Conservation (phyloP, 2,797 vertebrate genomes). For the Aulostomus chinensis region DNA sequence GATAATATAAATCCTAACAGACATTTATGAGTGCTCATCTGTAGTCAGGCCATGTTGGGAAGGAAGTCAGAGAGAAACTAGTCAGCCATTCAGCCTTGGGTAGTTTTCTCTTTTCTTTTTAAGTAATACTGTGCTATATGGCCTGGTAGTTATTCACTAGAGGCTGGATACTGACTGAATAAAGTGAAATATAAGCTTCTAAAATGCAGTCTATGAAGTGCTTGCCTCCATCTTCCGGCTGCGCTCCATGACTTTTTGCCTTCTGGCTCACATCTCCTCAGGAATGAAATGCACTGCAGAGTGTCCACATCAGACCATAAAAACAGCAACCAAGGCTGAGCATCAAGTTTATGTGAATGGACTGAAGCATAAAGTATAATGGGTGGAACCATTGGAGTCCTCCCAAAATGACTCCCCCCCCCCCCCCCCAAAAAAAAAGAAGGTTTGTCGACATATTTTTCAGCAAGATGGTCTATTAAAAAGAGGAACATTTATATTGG, state of each 20-base stretch:
- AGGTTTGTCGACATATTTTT: constrained; percentile 73
- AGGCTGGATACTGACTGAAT: constrained; percentile 65
- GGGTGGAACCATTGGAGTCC: constrained; percentile 69
- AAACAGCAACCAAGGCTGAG: constrained; percentile 73
- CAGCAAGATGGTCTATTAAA: constrained; percentile 71
- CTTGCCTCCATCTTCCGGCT: constrained; percentile 50
- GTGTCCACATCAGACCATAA: constrained; percentile 74
- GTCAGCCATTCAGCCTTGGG: constrained; percentile 50
- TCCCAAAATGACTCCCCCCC: constrained; percentile 52
- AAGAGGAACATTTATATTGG: constrained; percentile 66
- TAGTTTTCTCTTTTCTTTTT: constrained; percentile 64
- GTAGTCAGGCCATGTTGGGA: constrained; percentile 43
- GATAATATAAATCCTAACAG: constrained; percentile 71
- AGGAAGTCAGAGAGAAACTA: constrained; percentile 34
- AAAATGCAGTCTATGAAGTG: constrained; percentile 76
- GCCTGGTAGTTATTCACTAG: constrained; percentile 56
- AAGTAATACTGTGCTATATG: constrained; percentile 61
- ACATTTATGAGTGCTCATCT: constrained; percentile 74
- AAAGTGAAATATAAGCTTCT: constrained; percentile 78
- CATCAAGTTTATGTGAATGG: constrained; percentile 77
- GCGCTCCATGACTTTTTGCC: constrained; percentile 66
- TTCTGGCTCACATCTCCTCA: constrained; percentile 66
- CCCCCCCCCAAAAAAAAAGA: too few species aligned
- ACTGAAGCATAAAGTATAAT: constrained; percentile 79
- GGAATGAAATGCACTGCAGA: constrained; percentile 67